phyloP scores from a whole-genome alignment of 2,113 vertebrate species.

The Hyaena hyaena region DNA sequence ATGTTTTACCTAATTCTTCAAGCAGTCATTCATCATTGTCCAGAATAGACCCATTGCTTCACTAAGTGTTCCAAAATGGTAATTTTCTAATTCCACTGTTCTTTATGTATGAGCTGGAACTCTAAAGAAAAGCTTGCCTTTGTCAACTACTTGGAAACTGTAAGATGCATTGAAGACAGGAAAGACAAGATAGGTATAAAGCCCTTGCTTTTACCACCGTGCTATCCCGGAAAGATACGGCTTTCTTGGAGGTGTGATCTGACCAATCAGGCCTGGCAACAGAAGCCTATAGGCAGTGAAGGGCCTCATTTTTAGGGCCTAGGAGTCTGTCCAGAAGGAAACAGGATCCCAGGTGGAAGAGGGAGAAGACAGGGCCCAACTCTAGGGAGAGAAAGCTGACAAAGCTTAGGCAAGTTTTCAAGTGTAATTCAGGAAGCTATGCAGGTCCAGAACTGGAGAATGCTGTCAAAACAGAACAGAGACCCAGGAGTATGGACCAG shows the following conservation, averaged over 20 bases:
- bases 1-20: conserved; percentile 45
- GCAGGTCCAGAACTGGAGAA: neutral
- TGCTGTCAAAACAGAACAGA: neutral
- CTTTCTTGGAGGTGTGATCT: neutral
- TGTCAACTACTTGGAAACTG: neutral
- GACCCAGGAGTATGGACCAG: neutral
- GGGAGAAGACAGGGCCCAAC: neutral
- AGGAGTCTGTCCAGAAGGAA: neutral
- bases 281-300: neutral
- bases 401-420: neutral
- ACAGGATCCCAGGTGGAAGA: neutral
- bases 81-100: conserved; percentile 36
- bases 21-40: conserved; percentile 23
- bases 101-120: neutral
- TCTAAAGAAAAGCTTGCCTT: conserved; percentile 6
- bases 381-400: neutral
- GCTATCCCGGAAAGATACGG: neutral
- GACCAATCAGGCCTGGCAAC: neutral
- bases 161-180: neutral
- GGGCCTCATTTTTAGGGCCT: neutral
- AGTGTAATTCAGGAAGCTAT: neutral
- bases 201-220: neutral
- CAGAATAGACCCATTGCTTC: conserved; percentile 4
- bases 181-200: neutral
- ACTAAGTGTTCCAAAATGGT: neutral